Evolutionary conservation across 1,140 invertebrate genomes (phyloP).

Genomic region (Halictus rubicundus): DNA sequence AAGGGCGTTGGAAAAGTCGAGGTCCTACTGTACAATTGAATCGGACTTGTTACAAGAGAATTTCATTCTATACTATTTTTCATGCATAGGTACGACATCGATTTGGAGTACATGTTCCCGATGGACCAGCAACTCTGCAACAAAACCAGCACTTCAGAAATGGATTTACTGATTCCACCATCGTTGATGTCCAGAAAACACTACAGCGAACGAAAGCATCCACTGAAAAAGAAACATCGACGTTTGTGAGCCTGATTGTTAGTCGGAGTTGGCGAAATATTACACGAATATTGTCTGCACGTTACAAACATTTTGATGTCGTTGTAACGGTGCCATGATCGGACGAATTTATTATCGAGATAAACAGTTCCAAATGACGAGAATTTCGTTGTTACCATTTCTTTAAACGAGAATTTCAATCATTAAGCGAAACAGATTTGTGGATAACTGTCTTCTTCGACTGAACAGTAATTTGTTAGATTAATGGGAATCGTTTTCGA

Average conservation of each 20-base stretch:
- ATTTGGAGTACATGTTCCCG: constrained; percentile 90
- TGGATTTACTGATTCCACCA: constrained; percentile 64
- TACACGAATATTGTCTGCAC: neutral
- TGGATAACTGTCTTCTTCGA: too few species aligned
- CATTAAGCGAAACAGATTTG: too few species aligned
- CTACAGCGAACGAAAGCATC: constrained; percentile 67
- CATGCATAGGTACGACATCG: constrained; percentile 86
- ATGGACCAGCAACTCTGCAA: constrained; percentile 87
- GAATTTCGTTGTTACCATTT: too few species aligned
- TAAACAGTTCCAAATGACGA: neutral
- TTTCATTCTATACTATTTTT: constrained; percentile 12
- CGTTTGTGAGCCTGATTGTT: constrained; percentile 19
- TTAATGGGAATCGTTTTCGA: too few species aligned
- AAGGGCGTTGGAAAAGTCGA: too few species aligned
- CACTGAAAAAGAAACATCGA: constrained; percentile 74
- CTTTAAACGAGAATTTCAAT: too few species aligned
- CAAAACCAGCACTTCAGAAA: constrained; percentile 57
- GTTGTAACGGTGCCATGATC: too few species aligned
- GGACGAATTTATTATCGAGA: neutral
- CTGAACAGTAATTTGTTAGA: too few species aligned
- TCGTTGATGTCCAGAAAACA: constrained; percentile 58
- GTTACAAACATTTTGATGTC: neutral
- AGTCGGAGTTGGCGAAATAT: neutral
- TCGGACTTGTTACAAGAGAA: neutral
- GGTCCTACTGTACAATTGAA: neutral